phyloP scores from a whole-genome alignment of 2,888 invertebrate species.

The Aromia moschata region DNA sequence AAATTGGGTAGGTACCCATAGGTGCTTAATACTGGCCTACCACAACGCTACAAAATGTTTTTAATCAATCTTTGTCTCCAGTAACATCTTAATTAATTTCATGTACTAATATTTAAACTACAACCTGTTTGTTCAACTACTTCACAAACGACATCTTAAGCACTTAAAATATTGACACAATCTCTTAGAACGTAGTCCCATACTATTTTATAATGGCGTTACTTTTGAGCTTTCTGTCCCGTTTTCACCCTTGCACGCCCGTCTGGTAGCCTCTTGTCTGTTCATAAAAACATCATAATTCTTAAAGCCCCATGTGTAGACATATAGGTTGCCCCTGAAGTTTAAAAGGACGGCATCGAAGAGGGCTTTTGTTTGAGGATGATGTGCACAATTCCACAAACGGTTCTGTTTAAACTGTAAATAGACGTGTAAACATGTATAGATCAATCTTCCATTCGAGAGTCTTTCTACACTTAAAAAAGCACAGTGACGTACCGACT shows the following conservation, averaged over 20 bases:
- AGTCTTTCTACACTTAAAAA: conserved; percentile 9
- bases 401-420: conserved; percentile 54
- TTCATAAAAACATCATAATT: conserved; percentile 13
- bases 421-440: conserved; percentile 55
- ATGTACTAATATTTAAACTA: neutral
- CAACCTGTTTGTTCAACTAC: neutral
- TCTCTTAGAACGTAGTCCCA: neutral
- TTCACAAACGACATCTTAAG: neutral
- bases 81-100: neutral
- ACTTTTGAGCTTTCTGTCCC: neutral
- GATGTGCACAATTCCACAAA: conserved; percentile 51
- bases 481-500: conserved; percentile 8
- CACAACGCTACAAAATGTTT: too few relatives aligned
- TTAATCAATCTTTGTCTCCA: too few relatives aligned
- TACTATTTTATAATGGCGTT: neutral
- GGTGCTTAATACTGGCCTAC: too few relatives aligned
- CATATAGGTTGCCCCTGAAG: conserved; percentile 8
- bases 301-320: neutral
- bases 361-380: conserved; percentile 33
- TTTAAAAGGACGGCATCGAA: neutral
- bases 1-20: too few relatives aligned
- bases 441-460: conserved; percentile 49
- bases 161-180: neutral
- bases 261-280: neutral
- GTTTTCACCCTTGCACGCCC: neutral